Base-by-base conservation (phyloP, 2,888 invertebrate species). In the Trissoscelio sp. region DNA sequence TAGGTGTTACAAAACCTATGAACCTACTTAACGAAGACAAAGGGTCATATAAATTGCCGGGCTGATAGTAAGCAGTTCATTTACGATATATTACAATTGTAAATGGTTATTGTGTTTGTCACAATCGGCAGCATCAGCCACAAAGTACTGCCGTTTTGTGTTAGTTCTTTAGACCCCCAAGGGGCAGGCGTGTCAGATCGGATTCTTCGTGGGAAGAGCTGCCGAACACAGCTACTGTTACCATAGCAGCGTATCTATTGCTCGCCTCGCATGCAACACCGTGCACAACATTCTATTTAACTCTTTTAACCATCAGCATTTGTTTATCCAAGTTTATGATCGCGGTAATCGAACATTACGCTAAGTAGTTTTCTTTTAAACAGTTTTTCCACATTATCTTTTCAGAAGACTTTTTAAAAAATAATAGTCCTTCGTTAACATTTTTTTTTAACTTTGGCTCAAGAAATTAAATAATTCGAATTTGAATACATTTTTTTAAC, bases 141-240 rank as follows among this genome's bases (percentile, higher is more conserved):
- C 58, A 69, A 73, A 79, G 37, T 69, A 31, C 42, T 44, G 37
- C 31, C 37, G 48, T 72, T 81, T 51, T 44, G 53, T 39, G 67
- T 62, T 73, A 22, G 64, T 62, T 81, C 24, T 55, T 73, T 42
- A 72, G 79, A 70, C 78, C 82, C 80, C 77, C 78, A 81, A 84
- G 73, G 79, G 83, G 74, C 84, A 84, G 84, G 85, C 87, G 87
- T 85, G 85, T 85, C 86, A 79, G 85, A 88, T 88, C 83, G 74
- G 84, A 88, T 88, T 86, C 85, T 86, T 87, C 87, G 86, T 88
- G 88, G 86, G 88, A 88, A 88, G 84, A 77, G 69, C 70, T 80
- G 72, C 66, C 60, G 73, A 81, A 81, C 64, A 55, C 18, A 66
- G 73, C 79, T 75, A 73, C 81, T 75, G 80, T 60, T 73, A 73